Evolutionary conservation across 2,113 vertebrate genomes (phyloP), one percentile per base, ranked within the genome.

Genomic region (Aplodontia rufa): DNA sequence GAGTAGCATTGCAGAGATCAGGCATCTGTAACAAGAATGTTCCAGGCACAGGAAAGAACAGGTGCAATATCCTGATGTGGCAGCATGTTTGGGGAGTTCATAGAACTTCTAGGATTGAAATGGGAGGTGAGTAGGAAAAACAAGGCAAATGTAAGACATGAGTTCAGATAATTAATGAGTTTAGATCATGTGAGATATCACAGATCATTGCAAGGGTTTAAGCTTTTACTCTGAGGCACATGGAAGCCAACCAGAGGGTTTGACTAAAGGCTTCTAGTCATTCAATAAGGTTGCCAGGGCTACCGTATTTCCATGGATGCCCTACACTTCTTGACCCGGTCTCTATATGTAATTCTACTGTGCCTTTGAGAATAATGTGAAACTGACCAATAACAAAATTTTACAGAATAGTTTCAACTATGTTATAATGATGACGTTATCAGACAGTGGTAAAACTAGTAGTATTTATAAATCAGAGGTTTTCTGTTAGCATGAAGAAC

Each of bases 291-390:
- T 20, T 69, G 30, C 5, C 0, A 82, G 42, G 35, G 49, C 10
- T 32, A 14, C 3, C 14, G 16, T n/a, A 42, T 19, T 49, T 0
- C 10, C n/a, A 13, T 19, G 8, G 42, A 37, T 8, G 1, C 2
- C 55, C 51, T 26, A 12, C 4, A 30, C 26, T 32, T 20, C 47
- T 71, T 72, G 26, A 6, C 45, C 13, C 7, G n/a, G 17, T 53
- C 2, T 45, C 64, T 90, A 28, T 32, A n/a, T 64, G 0, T 71
- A 35, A 60, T 9, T 17, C 30, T 80, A 28, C 16, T 58, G n/a
- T 60, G 9, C 12, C 45, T 84, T 71, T 84, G 79, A 24, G 45
- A 55, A 81, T 26, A 75, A 90, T 69, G 11, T 40, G 35, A 92
- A 90, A 3, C 20, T 66, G 28, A 28, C 2, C 40, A 87, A 71